Evolutionary conservation across 2,888 invertebrate species (phyloP), one percentile per base, ranked within the genome.

Genomic region (Harpagoxenus sublaevis): DNA sequence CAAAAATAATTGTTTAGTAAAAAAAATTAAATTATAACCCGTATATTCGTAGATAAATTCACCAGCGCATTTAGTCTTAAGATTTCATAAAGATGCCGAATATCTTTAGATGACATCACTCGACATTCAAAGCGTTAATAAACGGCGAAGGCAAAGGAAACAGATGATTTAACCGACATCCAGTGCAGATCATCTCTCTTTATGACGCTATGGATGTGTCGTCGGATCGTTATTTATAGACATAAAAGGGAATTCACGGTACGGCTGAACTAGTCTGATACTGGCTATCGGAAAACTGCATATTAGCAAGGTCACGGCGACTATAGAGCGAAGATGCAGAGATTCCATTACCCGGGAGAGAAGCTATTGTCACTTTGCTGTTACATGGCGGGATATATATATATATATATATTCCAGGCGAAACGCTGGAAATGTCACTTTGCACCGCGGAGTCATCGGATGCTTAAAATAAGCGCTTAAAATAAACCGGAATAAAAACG

Each of bases 221-320:
- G 86, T 87, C 75, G 85, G 86, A 92, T 89, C 75, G 90, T 92
- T 94, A 94, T 94, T 94, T 92, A 94, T 94, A 94, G 92, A 91
- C 92, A 92, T 94, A 93, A 93, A 93, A 71, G 92, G 92, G 71
- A 92, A 92, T 94, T 91, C 90, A 90, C 86, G 92, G 88, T 92
- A 91, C 92, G 93, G 92, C 91, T 92, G 92, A 93, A 93, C 92
- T 91, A 91, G 90, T 93, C 93, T 92, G 92, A 92, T 89, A 90
- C 88, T 92, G 92, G 90, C 92, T 94, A 94, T 95, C 93, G 94
- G 94, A 94, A 94, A 94, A 89, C 84, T 86, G 89, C 90, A 85
- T 90, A 90, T 87, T 86, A 85, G 84, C 92, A 91, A 93, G 91
- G 91, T 88, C 90, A 90, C 86, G 83, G 81, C 85, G 84, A 84